phyloP scores from a whole-genome alignment of 1,140 invertebrate species.

The Aporrectodea caliginosa region DNA sequence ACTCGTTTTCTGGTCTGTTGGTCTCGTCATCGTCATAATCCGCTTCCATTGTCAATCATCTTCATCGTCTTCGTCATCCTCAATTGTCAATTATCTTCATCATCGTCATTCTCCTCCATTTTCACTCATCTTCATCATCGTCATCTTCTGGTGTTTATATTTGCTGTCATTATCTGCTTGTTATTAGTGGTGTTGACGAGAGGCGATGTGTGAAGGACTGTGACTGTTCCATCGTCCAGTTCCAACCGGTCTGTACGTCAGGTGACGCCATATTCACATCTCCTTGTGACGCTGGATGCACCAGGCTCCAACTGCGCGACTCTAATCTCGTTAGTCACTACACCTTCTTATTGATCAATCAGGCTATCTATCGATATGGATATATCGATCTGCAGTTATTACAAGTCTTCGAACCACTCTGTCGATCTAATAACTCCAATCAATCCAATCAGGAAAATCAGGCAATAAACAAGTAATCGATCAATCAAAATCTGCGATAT shows the following conservation, averaged over 20 bases:
- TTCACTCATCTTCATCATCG: too few relatives aligned
- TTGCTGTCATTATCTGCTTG: too few relatives aligned
- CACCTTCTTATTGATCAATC: background rate
- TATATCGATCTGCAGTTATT: background rate
- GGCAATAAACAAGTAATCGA: background rate
- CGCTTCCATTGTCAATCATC: too few relatives aligned
- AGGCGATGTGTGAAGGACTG: slow-evolving; percentile 3
- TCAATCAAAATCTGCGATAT: background rate
- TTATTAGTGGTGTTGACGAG: too few relatives aligned
- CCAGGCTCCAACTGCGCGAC: background rate
- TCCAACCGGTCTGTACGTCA: background rate
- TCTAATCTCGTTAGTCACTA: background rate
- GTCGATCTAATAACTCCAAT: too few relatives aligned
- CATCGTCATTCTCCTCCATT: too few relatives aligned
- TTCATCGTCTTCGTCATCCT: too few relatives aligned
- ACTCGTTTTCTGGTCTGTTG: too few relatives aligned
- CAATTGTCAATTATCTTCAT: too few relatives aligned
- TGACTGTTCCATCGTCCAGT: slow-evolving; percentile 14
- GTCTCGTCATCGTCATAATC: too few relatives aligned
- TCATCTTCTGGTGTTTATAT: too few relatives aligned
- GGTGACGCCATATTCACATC: background rate
- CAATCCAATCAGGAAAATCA: background rate
- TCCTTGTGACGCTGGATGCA: slow-evolving; percentile 5
- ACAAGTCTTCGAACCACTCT: too few relatives aligned
- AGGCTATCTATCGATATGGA: background rate